Evolutionary conservation across 2,888 invertebrate species (phyloP), one percentile per base, ranked within the genome.

Genomic region (Orthosia cruda): DNA sequence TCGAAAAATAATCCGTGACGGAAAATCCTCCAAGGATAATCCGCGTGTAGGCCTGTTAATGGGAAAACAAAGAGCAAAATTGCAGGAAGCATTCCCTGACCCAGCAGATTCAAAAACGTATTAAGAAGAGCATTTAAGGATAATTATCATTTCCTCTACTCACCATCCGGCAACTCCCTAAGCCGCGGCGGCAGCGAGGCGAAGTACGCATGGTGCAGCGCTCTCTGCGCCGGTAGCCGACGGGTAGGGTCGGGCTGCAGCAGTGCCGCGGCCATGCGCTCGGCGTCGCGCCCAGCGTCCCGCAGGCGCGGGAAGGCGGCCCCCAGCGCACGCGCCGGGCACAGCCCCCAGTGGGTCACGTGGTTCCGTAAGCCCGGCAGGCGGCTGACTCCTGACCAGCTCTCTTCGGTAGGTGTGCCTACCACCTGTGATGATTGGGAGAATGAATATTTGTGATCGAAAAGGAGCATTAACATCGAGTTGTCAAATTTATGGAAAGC

Each of bases 341-440:
- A 98, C 93, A 97, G 97, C 90, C 98, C 98, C 97, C 95, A 91
- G 52, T 95, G 91, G 32, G 93, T 40, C 87, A 93, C 90, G 96
- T 98, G 98, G 88, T 98, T 97, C 90, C 98, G 98, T 93, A 99
- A 99, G 81, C 99, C 98, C 18, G 99, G 98, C 91, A 99, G 97
- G 87, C 98, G 98, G 70, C 98, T 98, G 74, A 99, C 99, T 77
- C 99, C 99, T 81, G 98, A 97, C 99, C 99, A 99, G 89, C 98
- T 98, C 86, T 99, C 98, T 94, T 99, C 99, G 18, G 98, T 98
- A 40, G 99, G 99, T 59, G 99, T 99, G 85, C 99, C 99, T 88
- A 99, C 97, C 89, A 99, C 98, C 98, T 98, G 93, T 0, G 4
- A 9, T 40, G 4, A 40, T 40, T 40, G 40, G 9, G 9, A 9